Evolutionary conservation across 1,140 invertebrate genomes (phyloP).

Genomic region (honey bee (Apis mellifera)): Amel_HAv3.1 CM009939.2:11624001-11624500

Average conservation of each 20-base stretch:
- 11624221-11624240: slow-evolving; percentile 69
- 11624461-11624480: neutral
- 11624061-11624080: neutral
- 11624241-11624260: slow-evolving; percentile 27
- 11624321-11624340: slow-evolving; percentile 9
- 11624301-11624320: slow-evolving; percentile 20
- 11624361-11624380: neutral
- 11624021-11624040: neutral
- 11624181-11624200: slow-evolving; percentile 12
- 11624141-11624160: neutral
- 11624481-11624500: neutral
- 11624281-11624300: slow-evolving; percentile 8
- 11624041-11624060: neutral
- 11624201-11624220: slow-evolving; percentile 8
- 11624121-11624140: neutral
- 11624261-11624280: neutral
- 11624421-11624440: neutral
- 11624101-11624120: no score
- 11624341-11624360: neutral
- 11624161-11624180: neutral
- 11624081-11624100: no score
- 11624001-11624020: no score
- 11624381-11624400: neutral
- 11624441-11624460: neutral
- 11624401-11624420: neutral